Evolutionary conservation across 2,888 invertebrate genomes (phyloP).

Genomic region (Dasypolia templi): DNA sequence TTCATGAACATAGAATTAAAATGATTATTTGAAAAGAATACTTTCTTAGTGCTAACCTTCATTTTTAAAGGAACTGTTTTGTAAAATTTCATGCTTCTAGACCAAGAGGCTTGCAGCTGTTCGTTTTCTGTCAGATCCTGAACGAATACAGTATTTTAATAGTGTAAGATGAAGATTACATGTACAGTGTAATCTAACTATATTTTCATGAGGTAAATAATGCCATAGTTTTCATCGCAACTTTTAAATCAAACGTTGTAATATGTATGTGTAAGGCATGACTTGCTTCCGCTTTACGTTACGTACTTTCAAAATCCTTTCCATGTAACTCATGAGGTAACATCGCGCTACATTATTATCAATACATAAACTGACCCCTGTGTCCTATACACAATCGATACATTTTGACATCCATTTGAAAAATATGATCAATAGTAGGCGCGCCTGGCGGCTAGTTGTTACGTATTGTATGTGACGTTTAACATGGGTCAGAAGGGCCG

Average conservation of each 20-base stretch:
- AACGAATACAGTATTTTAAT: too few species aligned
- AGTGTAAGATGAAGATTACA: not conserved
- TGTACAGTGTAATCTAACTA: not conserved
- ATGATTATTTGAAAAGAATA: too few species aligned
- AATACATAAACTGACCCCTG: not conserved
- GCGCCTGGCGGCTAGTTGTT: conserved; percentile 39
- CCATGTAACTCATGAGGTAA: not conserved
- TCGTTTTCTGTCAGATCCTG: not conserved
- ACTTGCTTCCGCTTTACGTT: not conserved
- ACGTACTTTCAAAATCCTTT: not conserved
- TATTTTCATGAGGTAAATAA: not conserved
- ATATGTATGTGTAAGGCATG: not conserved
- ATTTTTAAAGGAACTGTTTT: not conserved
- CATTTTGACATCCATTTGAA: conserved; percentile 41
- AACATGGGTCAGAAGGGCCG: conserved; percentile 58
- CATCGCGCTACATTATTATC: not conserved
- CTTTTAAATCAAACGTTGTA: not conserved
- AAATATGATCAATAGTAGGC: conserved; percentile 60
- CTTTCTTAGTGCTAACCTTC: not conserved
- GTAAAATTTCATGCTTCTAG: not conserved
- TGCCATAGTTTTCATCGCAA: not conserved
- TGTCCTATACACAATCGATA: conserved; percentile 34
- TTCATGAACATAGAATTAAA: too few species aligned
- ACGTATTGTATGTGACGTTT: conserved; percentile 62
- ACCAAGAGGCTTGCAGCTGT: not conserved